A percentile compares a stretch with the other conserved stretches of the same genome.
phyloP scores from a whole-genome alignment of 1,140 invertebrate species.

The Oedothorax gibbosus region DNA sequence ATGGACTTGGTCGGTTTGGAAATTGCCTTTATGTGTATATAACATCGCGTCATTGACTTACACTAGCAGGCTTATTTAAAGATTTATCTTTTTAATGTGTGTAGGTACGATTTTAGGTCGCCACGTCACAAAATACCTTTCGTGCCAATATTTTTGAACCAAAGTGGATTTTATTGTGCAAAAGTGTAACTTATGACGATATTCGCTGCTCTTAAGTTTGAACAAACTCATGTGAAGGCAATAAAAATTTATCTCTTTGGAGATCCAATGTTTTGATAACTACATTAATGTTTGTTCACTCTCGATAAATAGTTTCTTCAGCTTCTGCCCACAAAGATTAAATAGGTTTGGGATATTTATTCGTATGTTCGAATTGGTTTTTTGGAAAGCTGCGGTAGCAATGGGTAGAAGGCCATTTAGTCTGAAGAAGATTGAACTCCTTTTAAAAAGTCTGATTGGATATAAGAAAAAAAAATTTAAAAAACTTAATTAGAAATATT shows the following conservation, averaged over 20 bases:
- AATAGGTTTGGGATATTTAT: constrained; percentile 11
- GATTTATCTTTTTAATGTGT: background rate
- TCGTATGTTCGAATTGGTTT: too few relatives aligned
- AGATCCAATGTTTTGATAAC: constrained; percentile 40
- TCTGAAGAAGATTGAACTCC: too few relatives aligned
- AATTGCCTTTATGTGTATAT: too few relatives aligned
- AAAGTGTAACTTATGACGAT: constrained; percentile 14
- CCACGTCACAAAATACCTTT: constrained; percentile 18
- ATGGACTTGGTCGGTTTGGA: too few relatives aligned
- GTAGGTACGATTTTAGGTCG: constrained; percentile 11
- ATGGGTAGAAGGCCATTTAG: too few relatives aligned
- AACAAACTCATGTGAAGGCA: constrained; percentile 9
- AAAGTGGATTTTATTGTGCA: constrained; percentile 21
- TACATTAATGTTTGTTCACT: constrained; percentile 25
- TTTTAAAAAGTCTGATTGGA: too few relatives aligned
- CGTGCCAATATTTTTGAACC: constrained; percentile 28
- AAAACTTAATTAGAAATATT: too few relatives aligned
- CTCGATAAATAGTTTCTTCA: constrained; percentile 2
- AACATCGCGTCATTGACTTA: too few relatives aligned
- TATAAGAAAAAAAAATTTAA: too few relatives aligned
- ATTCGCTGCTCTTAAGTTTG: constrained; percentile 13
- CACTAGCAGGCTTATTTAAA: background rate
- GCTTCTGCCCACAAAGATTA: background rate
- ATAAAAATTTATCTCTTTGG: constrained; percentile 7
- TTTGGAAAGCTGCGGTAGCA: too few relatives aligned